Evolutionary conservation across 2,888 invertebrate species (phyloP).

Genomic region (Mimas tiliae): DNA sequence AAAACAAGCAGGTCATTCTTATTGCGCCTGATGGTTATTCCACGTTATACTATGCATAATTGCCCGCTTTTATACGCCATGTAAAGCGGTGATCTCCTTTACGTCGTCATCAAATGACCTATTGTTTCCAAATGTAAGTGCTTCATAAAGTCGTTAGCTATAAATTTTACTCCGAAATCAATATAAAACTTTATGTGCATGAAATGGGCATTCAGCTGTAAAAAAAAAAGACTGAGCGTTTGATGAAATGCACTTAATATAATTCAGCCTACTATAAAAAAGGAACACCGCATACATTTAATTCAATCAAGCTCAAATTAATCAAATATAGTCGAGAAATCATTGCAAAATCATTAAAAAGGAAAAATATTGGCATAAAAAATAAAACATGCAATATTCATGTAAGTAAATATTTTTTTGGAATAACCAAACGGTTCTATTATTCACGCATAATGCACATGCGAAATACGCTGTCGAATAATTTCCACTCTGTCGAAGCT

Average conservation of each 20-base stretch:
- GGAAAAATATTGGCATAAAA: neutral
- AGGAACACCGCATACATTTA: neutral
- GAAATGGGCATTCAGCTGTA: constrained; percentile 32
- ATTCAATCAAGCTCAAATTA: neutral
- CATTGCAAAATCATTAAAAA: neutral
- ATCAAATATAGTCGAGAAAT: neutral
- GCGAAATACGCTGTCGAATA: neutral
- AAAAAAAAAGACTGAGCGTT: constrained; percentile 28
- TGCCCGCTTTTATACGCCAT: constrained; percentile 33
- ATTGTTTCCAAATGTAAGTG: constrained; percentile 51
- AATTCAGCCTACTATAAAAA: neutral
- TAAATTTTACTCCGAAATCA: constrained; percentile 49
- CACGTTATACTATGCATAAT: neutral
- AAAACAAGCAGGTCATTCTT: neutral
- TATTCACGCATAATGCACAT: neutral
- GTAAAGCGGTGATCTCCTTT: constrained; percentile 42
- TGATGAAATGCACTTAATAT: constrained; percentile 20
- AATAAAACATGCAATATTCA: neutral
- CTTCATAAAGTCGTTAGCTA: constrained; percentile 48
- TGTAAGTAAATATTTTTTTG: neutral
- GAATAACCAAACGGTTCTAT: neutral
- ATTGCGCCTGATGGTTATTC: neutral
- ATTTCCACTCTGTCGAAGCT: neutral
- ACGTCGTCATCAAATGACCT: constrained; percentile 46
- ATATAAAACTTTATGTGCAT: constrained; percentile 39